Percentiles rank a stretch among this genome's conserved stretches.
Conservation (phyloP, 2,888 invertebrate genomes). For the Koerneria pararmatus region DNA sequence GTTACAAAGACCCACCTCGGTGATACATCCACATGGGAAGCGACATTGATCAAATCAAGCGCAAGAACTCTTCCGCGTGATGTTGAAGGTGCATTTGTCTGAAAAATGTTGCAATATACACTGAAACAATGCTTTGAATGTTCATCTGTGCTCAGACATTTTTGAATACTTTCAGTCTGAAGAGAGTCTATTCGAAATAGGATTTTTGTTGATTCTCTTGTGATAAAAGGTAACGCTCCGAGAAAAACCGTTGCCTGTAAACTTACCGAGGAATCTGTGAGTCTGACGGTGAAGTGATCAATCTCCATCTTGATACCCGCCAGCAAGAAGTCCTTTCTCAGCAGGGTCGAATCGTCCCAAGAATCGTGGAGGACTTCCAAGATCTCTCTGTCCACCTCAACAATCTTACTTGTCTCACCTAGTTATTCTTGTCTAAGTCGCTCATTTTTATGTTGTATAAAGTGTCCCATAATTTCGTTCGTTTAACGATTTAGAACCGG, state of each 20-base stretch:
- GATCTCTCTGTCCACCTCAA: conserved; percentile 53
- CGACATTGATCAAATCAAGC: conserved; percentile 45
- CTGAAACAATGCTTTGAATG: neutral
- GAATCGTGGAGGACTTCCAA: conserved; percentile 54
- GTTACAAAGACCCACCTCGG: too few species aligned
- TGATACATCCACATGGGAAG: conserved; percentile 44
- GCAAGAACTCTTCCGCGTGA: conserved; percentile 42
- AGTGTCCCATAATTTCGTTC: too few species aligned
- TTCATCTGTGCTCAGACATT: neutral
- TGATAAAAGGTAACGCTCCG: neutral
- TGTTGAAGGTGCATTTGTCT: neutral
- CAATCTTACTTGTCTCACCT: too few species aligned
- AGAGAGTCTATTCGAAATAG: too few species aligned
- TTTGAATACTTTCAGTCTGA: too few species aligned
- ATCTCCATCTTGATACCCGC: conserved; percentile 51
- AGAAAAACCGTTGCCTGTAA: conserved; percentile 7
- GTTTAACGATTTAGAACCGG: too few species aligned
- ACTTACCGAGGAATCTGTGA: conserved; percentile 44
- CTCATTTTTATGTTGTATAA: too few species aligned
- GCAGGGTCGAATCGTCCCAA: conserved; percentile 58
- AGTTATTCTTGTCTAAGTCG: too few species aligned
- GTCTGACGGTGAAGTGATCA: conserved; percentile 50
- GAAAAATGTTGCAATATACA: neutral
- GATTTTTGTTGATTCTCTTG: conserved; percentile 2
- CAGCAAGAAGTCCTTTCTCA: conserved; percentile 52